Evolutionary conservation across 2,113 vertebrate genomes (phyloP), one percentile per base, ranked within the genome.

Genomic region (Pitta sordida): DNA sequence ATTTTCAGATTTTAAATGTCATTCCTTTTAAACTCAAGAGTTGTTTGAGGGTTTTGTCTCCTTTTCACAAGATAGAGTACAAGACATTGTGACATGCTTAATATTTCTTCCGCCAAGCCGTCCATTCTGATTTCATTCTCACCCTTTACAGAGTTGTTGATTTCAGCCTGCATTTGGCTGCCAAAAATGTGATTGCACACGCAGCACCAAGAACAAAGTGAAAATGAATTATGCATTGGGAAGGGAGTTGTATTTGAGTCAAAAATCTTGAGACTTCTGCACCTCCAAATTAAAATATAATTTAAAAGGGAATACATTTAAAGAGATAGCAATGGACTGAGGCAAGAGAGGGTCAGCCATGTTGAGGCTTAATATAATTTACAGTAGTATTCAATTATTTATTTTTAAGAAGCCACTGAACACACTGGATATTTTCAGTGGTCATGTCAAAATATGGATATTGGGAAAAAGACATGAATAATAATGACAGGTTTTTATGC

Each of bases 161-260:
- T 97, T 98, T 97, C 97, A 98, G 96, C 91, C 94, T 97, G 94
- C 92, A 96, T 96, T 98, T 98, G 96, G 92, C 98, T 98, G 98
- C 97, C 98, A 98, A 98, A 98, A 97, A 98, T 95, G 92, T 15
- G 34, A 97, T 97, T 97, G 97, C 94, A 85, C 96, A 97, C 20
- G 51, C 97, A 97, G 96, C 93, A 96, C 94, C 83, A 96, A 97
- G 97, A 98, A 97, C 97, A 98, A 98, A 98, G 97, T 97, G 95
- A 96, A 98, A 98, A 98, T 98, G 97, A 98, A 98, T 98, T 97
- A 98, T 98, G 97, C 97, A 98, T 98, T 90, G 97, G 90, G 75
- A 96, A 96, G 82, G 90, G 97, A 97, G 96, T 96, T 97, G 96
- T 93, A 96, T 97, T 97, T 97, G 95, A 98, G 96, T 98, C 64